phyloP scores from a whole-genome alignment of 1,140 invertebrate genomes.

The Zaprionus vittiger region DNA sequence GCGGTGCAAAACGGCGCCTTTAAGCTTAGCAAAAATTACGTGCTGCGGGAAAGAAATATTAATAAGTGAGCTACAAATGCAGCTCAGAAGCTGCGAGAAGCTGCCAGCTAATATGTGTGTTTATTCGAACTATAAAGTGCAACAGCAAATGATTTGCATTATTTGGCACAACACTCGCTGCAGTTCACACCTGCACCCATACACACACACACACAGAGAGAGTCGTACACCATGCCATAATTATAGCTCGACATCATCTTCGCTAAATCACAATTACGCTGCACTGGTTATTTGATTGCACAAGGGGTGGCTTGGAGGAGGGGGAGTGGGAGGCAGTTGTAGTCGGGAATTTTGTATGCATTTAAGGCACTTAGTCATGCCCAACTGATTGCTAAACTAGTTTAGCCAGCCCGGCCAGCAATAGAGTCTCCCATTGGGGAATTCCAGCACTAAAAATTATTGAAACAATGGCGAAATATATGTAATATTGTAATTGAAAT shows the following conservation, averaged over 20 bases:
- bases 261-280: conserved; percentile 54
- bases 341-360: conserved; percentile 75
- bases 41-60: conserved; percentile 63
- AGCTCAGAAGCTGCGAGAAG: conserved; percentile 22
- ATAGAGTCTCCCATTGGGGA: conserved; percentile 41
- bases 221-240: conserved; percentile 23
- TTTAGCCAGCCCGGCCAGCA: conserved; percentile 22
- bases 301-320: background rate
- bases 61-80: conserved; percentile 71
- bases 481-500: conserved; percentile 71
- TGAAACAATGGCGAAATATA: conserved; percentile 62
- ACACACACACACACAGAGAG: conserved; percentile 35
- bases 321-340: background rate
- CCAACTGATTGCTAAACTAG: conserved; percentile 80
- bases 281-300: conserved; percentile 10
- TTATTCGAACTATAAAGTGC: conserved; percentile 70
- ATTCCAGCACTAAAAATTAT: conserved; percentile 56
- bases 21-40: conserved; percentile 75
- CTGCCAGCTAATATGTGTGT: conserved; percentile 60
- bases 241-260: conserved; percentile 57
- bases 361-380: conserved; percentile 82
- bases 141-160: conserved; percentile 72
- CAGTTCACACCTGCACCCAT: conserved; percentile 72
- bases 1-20: conserved; percentile 61
- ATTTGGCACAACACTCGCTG: conserved; percentile 61